These are phyloP conservation scores for Pachydiplax longipennis DNA, from an alignment of 2,888 invertebrate genomes.

Conservation along the genomic window DNA sequence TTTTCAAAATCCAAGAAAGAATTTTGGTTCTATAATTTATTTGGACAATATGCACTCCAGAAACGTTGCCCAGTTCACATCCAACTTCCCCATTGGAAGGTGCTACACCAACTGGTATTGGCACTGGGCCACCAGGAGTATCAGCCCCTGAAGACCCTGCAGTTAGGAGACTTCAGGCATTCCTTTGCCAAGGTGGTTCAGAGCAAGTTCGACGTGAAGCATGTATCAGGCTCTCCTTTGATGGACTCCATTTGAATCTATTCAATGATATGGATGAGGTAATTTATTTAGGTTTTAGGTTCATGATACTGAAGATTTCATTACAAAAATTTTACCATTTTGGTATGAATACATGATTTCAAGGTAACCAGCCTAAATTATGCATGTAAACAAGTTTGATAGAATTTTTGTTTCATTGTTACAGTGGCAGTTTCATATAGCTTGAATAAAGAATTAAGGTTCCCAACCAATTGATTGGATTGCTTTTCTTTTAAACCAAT, in stretches of 20 bases:
- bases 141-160: slow-evolving; percentile 62
- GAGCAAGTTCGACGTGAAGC: slow-evolving; percentile 71
- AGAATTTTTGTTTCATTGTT: too few relatives aligned
- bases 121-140: slow-evolving; percentile 46
- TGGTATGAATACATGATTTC: too few relatives aligned
- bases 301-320: too few relatives aligned
- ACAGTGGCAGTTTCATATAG: too few relatives aligned
- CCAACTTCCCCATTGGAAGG: slow-evolving; percentile 59
- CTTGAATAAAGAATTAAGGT: too few relatives aligned
- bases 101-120: slow-evolving; percentile 50
- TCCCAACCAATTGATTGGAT: too few relatives aligned
- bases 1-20: not conserved
- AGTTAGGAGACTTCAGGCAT: slow-evolving; percentile 75
- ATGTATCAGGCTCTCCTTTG: slow-evolving; percentile 67
- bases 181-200: slow-evolving; percentile 68
- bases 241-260: slow-evolving; percentile 74
- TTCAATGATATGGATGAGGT: slow-evolving; percentile 79
- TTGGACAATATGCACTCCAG: slow-evolving; percentile 39
- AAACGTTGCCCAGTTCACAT: slow-evolving; percentile 55
- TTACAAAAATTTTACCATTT: too few relatives aligned
- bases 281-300: slow-evolving; percentile 39
- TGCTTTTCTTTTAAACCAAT: too few relatives aligned
- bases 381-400: too few relatives aligned
- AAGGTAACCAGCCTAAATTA: too few relatives aligned
- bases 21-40: slow-evolving; percentile 1